A percentile compares a stretch with the other conserved stretches of the same genome.
Conservation (phyloP, 2,113 vertebrate species). For the Triplophysa tibetana region DNA sequence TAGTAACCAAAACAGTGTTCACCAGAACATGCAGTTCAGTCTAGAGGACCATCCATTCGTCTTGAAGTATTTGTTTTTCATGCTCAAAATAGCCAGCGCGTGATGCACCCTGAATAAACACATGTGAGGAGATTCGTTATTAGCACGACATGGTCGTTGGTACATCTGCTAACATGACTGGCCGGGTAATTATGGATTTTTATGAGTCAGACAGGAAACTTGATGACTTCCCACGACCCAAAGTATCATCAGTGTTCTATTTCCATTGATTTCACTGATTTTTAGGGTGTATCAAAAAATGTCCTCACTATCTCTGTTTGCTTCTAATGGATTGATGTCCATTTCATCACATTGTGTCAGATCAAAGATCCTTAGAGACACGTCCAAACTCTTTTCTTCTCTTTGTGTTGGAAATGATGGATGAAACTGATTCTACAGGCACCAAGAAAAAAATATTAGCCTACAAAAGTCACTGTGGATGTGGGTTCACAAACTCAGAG, state of each 20-base stretch:
- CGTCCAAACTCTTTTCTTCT: not conserved
- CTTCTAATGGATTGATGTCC: constrained; percentile 1
- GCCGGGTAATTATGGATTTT: not conserved
- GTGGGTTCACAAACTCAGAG: not conserved
- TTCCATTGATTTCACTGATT: not conserved
- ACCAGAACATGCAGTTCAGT: constrained; percentile 8
- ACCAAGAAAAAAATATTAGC: not conserved
- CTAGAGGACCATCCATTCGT: not conserved
- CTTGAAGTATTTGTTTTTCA: constrained; percentile 25
- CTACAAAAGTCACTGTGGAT: not conserved
- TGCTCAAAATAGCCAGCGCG: constrained; percentile 2
- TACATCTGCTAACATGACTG: not conserved
- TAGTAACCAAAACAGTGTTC: constrained; percentile 21
- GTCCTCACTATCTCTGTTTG: not conserved
- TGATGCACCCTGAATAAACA: constrained; percentile 3
- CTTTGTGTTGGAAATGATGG: constrained; percentile 8
- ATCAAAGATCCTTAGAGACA: not conserved
- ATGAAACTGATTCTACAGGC: constrained; percentile 23
- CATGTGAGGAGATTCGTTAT: not conserved
- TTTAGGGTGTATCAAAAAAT: not conserved
- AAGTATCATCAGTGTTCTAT: not conserved
- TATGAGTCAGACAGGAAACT: constrained; percentile 19
- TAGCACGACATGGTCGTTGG: not conserved
- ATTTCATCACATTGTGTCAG: not conserved
- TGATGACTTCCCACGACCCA: not conserved